These are phyloP conservation scores for Ondatra zibethicus DNA, from an alignment of 2,113 vertebrate genomes.

Conservation along the genomic window DNA sequence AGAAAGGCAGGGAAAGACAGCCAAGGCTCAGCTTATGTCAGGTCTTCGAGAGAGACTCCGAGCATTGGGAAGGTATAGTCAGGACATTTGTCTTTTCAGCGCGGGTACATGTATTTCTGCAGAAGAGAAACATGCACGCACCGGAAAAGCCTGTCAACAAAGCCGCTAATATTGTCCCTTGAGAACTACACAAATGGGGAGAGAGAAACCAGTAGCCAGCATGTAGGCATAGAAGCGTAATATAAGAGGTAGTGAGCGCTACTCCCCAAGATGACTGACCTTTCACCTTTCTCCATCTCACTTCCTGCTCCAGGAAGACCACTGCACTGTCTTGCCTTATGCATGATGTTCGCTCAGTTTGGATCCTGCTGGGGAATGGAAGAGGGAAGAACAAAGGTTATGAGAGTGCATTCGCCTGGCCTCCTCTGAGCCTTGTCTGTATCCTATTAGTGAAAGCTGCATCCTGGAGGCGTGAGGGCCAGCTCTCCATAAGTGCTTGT, in stretches of 20 bases:
- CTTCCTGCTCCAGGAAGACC: background rate
- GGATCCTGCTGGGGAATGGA: background rate
- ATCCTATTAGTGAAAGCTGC: background rate
- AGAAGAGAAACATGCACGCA: background rate
- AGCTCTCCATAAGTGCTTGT: background rate
- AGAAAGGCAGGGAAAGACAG: background rate
- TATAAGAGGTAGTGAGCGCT: background rate
- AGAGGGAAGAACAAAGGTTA: background rate
- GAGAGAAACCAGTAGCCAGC: background rate
- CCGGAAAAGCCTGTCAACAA: constrained; percentile 24
- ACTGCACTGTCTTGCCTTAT: background rate
- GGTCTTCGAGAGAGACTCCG: background rate
- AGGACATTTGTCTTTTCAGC: constrained; percentile 17
- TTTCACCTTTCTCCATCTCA: background rate
- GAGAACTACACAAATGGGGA: background rate
- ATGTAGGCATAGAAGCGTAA: background rate
- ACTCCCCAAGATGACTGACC: background rate
- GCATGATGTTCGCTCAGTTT: background rate
- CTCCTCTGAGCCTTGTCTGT: background rate
- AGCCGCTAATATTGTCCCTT: background rate
- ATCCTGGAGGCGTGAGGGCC: background rate
- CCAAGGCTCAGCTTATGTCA: background rate
- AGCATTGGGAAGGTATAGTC: background rate
- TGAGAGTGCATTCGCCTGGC: background rate
- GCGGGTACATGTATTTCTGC: background rate